Evolutionary conservation across 2,888 invertebrate species (phyloP).

Genomic region (Hypomecis atomaria): DNA sequence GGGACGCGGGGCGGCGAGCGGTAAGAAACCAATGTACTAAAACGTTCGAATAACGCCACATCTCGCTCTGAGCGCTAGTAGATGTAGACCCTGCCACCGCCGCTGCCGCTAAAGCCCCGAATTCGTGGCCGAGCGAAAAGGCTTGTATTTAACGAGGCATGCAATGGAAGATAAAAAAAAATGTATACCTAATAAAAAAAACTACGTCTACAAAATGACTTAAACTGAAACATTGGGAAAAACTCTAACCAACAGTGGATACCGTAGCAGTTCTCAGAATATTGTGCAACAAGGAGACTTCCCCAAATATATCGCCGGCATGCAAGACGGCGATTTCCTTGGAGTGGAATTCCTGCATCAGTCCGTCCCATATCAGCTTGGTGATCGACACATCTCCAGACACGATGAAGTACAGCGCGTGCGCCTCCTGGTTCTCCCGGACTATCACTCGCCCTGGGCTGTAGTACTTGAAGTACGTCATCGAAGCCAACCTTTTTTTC

Average conservation of each 20-base stretch:
- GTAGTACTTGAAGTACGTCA: slow-evolving; percentile 86
- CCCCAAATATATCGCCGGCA: slow-evolving; percentile 87
- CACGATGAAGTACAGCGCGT: slow-evolving; percentile 87
- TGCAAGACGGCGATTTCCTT: slow-evolving; percentile 80
- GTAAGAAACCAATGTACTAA: too few relatives aligned
- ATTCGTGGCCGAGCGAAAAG: too few relatives aligned
- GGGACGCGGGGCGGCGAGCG: too few relatives aligned
- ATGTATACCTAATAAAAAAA: too few relatives aligned
- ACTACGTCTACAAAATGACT: neutral
- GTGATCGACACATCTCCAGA: slow-evolving; percentile 83
- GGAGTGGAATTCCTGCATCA: slow-evolving; percentile 72
- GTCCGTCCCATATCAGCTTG: slow-evolving; percentile 78
- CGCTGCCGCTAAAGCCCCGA: too few relatives aligned
- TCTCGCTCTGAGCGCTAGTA: too few relatives aligned
- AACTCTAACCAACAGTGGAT: slow-evolving; percentile 77
- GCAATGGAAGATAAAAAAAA: too few relatives aligned
- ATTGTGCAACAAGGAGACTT: slow-evolving; percentile 86
- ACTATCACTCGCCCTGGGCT: slow-evolving; percentile 85
- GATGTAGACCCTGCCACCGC: too few relatives aligned
- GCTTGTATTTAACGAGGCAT: too few relatives aligned
- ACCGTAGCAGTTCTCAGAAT: slow-evolving; percentile 86
- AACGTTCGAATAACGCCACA: too few relatives aligned
- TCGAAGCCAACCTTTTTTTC: slow-evolving; percentile 80
- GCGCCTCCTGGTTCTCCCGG: slow-evolving; percentile 85
- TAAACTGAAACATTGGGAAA: neutral